Base-by-base conservation (phyloP, 1,140 invertebrate species). In the Drosophila oshimai region DNA sequence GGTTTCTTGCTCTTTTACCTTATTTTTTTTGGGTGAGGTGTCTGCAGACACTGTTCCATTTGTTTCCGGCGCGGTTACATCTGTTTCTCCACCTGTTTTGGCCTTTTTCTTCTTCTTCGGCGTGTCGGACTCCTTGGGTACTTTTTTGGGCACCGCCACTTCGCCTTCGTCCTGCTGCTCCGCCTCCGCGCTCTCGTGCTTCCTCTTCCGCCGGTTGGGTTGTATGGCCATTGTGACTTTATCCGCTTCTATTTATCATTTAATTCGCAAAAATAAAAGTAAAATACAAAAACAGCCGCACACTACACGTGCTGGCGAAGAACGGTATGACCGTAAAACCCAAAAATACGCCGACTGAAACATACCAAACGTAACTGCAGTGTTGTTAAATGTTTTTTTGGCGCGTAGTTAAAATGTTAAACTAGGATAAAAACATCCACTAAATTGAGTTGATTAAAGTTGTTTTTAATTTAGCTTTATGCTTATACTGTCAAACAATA, bases 171-270 rank as follows among this genome's bases (percentile, higher is more conserved):
- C 83, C 65, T 42, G 37, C 17, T 72, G 50, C 1, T 62, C 62
- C 6, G 15, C 28, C 0, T 29, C 31, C 10, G 62, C 29, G 4
- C 22, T 28, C 29, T 83, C 78, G 18, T 88, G 78, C 47, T 89
- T 74, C 26, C 87, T 75, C n/a, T 90, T 90, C 4, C 81, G 69
- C 36, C 70, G 71, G 57, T 90, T 90, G 15, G 69, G 37, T 65
- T 90, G 80, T 18, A 90, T 77, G 10, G 89, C 89, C 89, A 90
- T 90, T 44, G 44, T 80, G 18, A 10, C 26, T 1, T 64, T 29
- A 6, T 28, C 17, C 24, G n/a, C n/a, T n/a, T n/a, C 10, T 72
- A 42, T 45, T 58, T 28, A 13, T 39, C 31, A 42, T 51, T 33
- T 18, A 78, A 26, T 20, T 12, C 10, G 36, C 17, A 17, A 47